Evolutionary conservation across 2,888 invertebrate species (phyloP), one percentile per base, ranked within the genome.

Genomic region (Athrips mouffetella): DNA sequence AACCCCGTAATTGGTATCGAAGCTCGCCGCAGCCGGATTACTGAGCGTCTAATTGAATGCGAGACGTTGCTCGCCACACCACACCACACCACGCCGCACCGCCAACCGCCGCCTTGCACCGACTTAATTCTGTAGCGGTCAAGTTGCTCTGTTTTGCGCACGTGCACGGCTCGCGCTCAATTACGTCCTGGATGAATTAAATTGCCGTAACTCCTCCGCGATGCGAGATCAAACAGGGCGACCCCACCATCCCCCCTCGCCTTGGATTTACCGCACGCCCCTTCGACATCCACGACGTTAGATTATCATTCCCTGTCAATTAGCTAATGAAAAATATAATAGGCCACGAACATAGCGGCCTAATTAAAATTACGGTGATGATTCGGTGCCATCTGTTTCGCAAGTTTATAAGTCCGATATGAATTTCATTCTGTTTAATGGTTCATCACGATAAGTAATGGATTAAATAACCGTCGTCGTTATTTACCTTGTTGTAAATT

Each of bases 21-120:
- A 86, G 87, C 87, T 86, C 78, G 78, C 80, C 80, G 80, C 81
- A 79, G 81, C 78, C 73, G 87, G 87, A 88, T 88, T 88, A 88
- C 84, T 80, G 79, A 80, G 77, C 87, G 78, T 86, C 86, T 88
- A 88, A 88, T 88, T 88, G 87, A 87, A 87, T 88, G 84, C 85
- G 84, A 85, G 84, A 79, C 80, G 79, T 62, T 76, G 67, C 73
- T 67, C 66, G 66, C 73, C 63, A 63, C 61, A 11, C 2, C 31
- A 29, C 4, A 2, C 35, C 15, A 16, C 35, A 37, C 63, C 58
- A 60, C 67, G 58, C 63, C 63, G 52, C 58, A 63, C 66, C 63
- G 60, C 59, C n/a, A n/a, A 59, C 61, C 67, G 58, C 63, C 63
- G 52, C 58, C 64, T 67, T 63, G 60, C 59, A 50, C 60, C 72